These are phyloP conservation scores for Mastigias papua DNA, from an alignment of 30 jellyfish, hydroid and myxozoan genomes.

Conservation along the genomic window DNA sequence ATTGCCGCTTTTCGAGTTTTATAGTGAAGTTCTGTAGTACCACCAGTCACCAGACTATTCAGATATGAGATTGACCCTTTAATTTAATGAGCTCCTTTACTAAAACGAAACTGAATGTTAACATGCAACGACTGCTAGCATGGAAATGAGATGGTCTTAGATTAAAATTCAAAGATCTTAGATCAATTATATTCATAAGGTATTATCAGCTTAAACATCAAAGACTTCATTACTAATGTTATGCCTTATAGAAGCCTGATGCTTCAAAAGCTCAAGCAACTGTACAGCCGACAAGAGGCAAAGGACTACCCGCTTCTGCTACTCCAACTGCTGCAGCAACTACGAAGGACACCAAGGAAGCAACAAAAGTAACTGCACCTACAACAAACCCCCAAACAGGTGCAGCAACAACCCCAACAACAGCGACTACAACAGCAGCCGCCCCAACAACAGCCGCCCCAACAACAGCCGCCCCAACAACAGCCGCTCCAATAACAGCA, in stretches of 20 bases:
- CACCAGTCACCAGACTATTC: no score
- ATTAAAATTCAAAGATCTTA: no score
- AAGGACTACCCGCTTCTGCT: slow-evolving; percentile 22
- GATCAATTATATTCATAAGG: no score
- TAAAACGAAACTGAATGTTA: no score
- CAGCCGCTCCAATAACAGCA: slow-evolving; percentile 20
- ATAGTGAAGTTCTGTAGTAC: no score
- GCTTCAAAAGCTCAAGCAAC: slow-evolving; percentile 2
- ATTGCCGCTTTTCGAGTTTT: no score
- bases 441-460: slow-evolving; percentile 32
- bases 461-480: slow-evolving; percentile 19
- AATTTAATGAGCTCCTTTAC: no score
- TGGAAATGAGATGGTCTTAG: no score
- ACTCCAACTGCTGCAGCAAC: slow-evolving; percentile 18
- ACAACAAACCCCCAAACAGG: slow-evolving; percentile 18
- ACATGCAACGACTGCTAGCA: no score
- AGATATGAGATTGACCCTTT: no score
- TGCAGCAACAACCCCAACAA: background rate
- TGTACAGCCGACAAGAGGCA: slow-evolving; percentile 43
- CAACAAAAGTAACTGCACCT: slow-evolving; percentile 8
- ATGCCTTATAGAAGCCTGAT: background rate
- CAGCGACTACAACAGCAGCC: background rate
- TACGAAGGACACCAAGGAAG: background rate
- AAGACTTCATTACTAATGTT: no score
- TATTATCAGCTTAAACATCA: no score